Evolutionary conservation across 2,888 invertebrate species (phyloP).

Genomic region (Torymus auratus): DNA sequence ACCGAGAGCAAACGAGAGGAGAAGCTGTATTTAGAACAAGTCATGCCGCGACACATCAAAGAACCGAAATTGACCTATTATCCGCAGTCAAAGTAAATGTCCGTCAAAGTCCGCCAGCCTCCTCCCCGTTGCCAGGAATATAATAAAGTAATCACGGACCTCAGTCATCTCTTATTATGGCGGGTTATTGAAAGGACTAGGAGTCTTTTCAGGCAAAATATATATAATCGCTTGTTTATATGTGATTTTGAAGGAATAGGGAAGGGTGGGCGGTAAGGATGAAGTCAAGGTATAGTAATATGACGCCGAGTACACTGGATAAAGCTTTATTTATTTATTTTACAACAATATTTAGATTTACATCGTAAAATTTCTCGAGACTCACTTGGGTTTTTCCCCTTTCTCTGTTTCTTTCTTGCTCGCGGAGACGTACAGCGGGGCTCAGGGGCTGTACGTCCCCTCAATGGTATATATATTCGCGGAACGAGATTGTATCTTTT

Average conservation of each 20-base stretch:
- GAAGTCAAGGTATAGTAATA: neutral
- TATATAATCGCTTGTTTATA: neutral
- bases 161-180: no score
- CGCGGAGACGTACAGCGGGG: slow-evolving; percentile 29
- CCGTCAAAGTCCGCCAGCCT: no score
- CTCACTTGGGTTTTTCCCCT: neutral
- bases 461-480: slow-evolving; percentile 6
- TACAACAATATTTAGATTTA: slow-evolving; percentile 36
- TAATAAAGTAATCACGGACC: no score
- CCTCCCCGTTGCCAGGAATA: no score
- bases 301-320: neutral
- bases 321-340: slow-evolving; percentile 40
- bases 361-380: slow-evolving; percentile 1
- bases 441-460: slow-evolving; percentile 40
- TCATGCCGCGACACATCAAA: neutral
- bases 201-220: no score
- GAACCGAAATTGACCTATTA: slow-evolving; percentile 16
- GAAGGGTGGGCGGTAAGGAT: neutral
- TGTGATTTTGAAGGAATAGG: neutral
- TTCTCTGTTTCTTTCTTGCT: no score
- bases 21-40: neutral
- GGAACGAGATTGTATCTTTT: no score
- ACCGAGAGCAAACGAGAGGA: no score
- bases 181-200: no score
- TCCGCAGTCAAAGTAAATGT: neutral